Base-by-base conservation (phyloP, 2,113 vertebrate genomes). In the Heterochromis multidens region DNA sequence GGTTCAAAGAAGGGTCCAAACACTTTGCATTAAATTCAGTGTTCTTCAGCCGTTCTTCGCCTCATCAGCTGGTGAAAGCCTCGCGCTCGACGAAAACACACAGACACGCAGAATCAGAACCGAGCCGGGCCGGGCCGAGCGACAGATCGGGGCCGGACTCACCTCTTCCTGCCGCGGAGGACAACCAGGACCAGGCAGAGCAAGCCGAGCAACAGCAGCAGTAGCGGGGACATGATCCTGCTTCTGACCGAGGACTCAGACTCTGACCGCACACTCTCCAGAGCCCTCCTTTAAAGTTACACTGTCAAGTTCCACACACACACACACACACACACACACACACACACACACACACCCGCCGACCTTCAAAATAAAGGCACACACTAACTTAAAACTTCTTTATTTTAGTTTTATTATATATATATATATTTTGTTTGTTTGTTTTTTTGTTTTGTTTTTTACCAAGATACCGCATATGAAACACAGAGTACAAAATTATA, bases 161-260 rank as follows among this genome's bases (percentile, higher is more conserved):
- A 91, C 90, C 90, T 88, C 7, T 7, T 88, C 17, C 91, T 70
- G n/a, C 62, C 12, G 60, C 76, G 60, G 46, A 87, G 59, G 31
- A 63, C 11, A 7, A 21, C 31, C 13, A 91, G 25, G 7, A 91
- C 10, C 29, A 89, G 52, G 1, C 25, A 1, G 6, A 89, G 21
- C 3, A 89, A 61, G 56, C 77, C 77, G 80, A 89, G 74, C 57
- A 90, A 77, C 1, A 92, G 56, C 21, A 86, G 70, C 80, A 86
- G 89, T 29, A 86, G 43, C 72, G 17, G 1, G 19, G 67, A 80
- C 91, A 91, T 92, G 19, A 8, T 58, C 2, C 7, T 3, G 33
- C 2, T 4, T 13, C 43, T 2, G 74, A 10, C 40, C 49, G 23
- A 14, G 25, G 11, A 11, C 19, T 7, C 11, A 19, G 4, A 52